Base-by-base conservation (phyloP, 2,113 vertebrate genomes). In the Colaptes auratus region DNA sequence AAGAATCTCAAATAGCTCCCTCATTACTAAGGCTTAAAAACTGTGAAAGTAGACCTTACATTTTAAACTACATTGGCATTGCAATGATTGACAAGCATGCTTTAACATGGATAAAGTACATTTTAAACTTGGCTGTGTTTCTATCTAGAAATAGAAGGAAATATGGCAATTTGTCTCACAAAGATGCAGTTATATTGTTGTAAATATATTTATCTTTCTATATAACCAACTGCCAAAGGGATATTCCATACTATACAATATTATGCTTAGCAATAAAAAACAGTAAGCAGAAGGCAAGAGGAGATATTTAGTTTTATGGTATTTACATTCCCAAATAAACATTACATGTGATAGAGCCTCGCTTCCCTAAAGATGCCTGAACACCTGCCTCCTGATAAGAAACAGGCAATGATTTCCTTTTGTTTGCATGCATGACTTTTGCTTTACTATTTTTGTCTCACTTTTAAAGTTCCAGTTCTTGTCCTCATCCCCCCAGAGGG, bases 1-100 rank as follows among this genome's bases (percentile, higher is more conserved):
- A 85, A 71, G 46, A 61, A 10, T 48, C 36, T 92, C 56, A 81
- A 44, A 46, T 82, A 94, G 12, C 33, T 84, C 18, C 10, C 28
- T 91, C 14, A 25, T 70, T 87, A 76, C 39, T 19, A 18, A 69
- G 30, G 72, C 30, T 66, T 73, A 79, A 91, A 91, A 72, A 0
- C 0, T 69, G 55, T 76, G 89, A 92, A 46, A 16, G 64, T 75
- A 76, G 44, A 81, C 81, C 88, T 90, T 82, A 72, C 19, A 56
- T 91, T 70, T 94, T 55, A 95, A 96, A 92, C 55, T 93, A 75
- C 64, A 82, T 92, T 92, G 23, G 65, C 5, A 74, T 58, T 67
- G 60, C 36, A 19, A 6, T 81, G 59, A 70, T 55, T 89, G 61
- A 75, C 92, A 64, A 52, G 19, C 21, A n/a, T 65, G 64, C 12